phyloP scores from a whole-genome alignment of 2,797 vertebrate species.

The Sarcophilus harrisii region DNA sequence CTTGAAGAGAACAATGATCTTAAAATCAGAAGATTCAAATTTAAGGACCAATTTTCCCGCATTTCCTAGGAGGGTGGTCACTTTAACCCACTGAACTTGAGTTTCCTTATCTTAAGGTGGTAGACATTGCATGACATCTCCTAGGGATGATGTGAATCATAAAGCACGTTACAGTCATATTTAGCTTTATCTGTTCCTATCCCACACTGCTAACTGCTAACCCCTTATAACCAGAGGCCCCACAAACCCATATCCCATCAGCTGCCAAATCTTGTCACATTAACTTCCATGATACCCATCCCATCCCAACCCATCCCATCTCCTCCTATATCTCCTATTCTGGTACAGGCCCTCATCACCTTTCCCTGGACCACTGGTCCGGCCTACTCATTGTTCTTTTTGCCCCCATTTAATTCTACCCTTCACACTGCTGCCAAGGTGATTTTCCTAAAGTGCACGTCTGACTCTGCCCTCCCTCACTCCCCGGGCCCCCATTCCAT shows the following conservation, averaged over 20 bases:
- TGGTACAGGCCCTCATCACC: background rate
- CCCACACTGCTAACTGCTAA: background rate
- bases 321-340: background rate
- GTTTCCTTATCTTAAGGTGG: background rate
- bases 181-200: background rate
- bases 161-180: background rate
- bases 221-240: background rate
- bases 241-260: background rate
- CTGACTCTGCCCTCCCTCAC: background rate
- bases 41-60: background rate
- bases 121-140: background rate
- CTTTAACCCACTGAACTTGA: background rate
- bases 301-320: background rate
- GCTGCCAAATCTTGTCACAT: background rate
- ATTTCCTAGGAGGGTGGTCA: background rate
- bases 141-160: background rate
- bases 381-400: background rate
- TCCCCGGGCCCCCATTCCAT: background rate
- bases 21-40: background rate
- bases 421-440: conserved; percentile 1
- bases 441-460: conserved; percentile 16
- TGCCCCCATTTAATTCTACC: background rate
- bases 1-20: background rate
- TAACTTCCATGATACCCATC: background rate
- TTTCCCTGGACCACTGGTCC: background rate